A percentile compares a stretch with the other conserved stretches of the same genome.
Evolutionary conservation across 2,113 vertebrate genomes (phyloP).

Genomic region (Amphilophus citrinellus): DNA sequence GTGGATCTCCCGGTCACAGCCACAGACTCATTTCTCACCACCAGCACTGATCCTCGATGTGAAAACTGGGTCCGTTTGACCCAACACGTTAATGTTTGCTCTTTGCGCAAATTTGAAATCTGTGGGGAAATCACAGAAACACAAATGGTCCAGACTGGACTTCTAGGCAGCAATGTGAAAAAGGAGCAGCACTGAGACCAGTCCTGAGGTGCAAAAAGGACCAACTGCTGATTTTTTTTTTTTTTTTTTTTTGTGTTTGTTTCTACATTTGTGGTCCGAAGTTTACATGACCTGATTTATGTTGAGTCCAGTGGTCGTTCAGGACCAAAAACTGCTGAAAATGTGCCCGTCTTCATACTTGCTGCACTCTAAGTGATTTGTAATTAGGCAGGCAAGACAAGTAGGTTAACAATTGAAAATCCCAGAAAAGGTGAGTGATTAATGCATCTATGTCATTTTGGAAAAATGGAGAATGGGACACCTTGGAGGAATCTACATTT

Average conservation of each 20-base stretch:
- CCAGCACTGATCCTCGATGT: too few species aligned
- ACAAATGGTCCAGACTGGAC: background rate
- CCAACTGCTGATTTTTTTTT: background rate
- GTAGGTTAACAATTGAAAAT: conserved; percentile 28
- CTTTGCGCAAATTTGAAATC: background rate
- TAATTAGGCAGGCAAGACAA: conserved; percentile 44
- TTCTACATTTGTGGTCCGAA: background rate
- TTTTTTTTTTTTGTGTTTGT: background rate
- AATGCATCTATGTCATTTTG: conserved; percentile 27
- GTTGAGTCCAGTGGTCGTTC: background rate
- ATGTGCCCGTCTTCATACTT: conserved; percentile 11
- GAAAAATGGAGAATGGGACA: background rate
- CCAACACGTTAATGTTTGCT: background rate
- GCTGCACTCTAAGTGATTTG: conserved; percentile 27
- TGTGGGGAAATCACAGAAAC: background rate
- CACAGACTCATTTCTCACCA: too few species aligned
- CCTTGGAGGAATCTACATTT: conserved; percentile 12
- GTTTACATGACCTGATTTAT: background rate
- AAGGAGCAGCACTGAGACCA: background rate
- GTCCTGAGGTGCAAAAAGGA: too few species aligned
- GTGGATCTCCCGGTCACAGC: too few species aligned
- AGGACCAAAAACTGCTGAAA: conserved; percentile 21
- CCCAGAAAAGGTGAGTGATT: conserved; percentile 31
- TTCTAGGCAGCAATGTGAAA: background rate
- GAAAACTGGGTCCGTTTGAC: background rate